These are phyloP conservation scores for Lymantria monacha DNA, from an alignment of 2,888 invertebrate species.

Conservation along the genomic window DNA sequence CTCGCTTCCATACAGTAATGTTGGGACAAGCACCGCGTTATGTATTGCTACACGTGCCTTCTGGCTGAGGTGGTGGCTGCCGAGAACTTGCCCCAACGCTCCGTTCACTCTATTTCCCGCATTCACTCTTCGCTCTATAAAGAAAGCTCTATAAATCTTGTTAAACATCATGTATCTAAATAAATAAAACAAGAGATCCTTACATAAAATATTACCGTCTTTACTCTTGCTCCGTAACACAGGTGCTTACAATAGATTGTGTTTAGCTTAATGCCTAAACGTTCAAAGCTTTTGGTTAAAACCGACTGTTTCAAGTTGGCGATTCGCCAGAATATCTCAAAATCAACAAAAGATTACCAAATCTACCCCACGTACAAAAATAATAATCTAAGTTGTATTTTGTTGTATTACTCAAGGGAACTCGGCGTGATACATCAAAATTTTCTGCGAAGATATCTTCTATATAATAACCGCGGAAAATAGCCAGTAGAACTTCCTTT, in stretches of 20 bases:
- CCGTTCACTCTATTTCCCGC: too few species aligned
- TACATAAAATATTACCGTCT: not conserved
- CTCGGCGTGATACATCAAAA: constrained; percentile 34
- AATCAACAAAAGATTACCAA: constrained; percentile 17
- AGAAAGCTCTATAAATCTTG: too few species aligned
- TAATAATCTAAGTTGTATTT: constrained; percentile 35
- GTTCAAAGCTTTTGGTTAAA: constrained; percentile 33
- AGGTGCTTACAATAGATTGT: constrained; percentile 36
- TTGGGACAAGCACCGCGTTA: too few species aligned
- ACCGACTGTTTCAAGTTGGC: constrained; percentile 30
- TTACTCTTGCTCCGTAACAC: constrained; percentile 25
- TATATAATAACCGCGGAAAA: constrained; percentile 21
- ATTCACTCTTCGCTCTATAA: too few species aligned
- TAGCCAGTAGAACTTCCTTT: constrained; percentile 16
- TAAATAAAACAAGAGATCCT: not conserved
- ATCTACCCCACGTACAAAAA: constrained; percentile 29
- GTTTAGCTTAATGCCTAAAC: constrained; percentile 38
- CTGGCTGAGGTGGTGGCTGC: too few species aligned
- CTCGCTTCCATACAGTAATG: too few species aligned
- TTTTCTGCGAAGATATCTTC: constrained; percentile 28
- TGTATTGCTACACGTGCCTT: too few species aligned
- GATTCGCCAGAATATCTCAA: constrained; percentile 23
- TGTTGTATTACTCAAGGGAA: constrained; percentile 29
- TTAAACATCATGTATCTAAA: too few species aligned
- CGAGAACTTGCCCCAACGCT: too few species aligned